These are phyloP conservation scores for Epicauta chinensis DNA, from an alignment of 1,140 invertebrate genomes.

Conservation along the genomic window DNA sequence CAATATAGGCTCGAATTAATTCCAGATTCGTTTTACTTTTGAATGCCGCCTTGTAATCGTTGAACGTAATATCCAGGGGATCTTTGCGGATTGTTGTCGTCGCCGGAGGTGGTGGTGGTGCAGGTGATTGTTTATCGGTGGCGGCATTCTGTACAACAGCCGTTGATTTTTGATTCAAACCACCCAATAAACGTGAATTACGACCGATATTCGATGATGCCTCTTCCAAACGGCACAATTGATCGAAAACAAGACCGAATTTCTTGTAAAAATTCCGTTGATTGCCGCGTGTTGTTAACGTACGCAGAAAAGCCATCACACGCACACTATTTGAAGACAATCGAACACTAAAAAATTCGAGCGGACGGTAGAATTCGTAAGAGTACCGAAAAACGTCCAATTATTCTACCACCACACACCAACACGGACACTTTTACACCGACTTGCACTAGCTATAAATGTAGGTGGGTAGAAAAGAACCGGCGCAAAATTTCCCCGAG, in stretches of 20 bases:
- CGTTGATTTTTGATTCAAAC: constrained; percentile 26
- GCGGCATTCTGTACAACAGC: constrained; percentile 20
- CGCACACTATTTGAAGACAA: not conserved
- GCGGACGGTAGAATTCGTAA: too few relatives aligned
- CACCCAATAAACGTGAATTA: not conserved
- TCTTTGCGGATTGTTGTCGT: constrained; percentile 48
- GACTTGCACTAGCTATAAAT: too few relatives aligned
- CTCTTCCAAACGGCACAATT: constrained; percentile 26
- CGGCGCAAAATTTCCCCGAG: too few relatives aligned
- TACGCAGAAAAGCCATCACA: constrained; percentile 46
- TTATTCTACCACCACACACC: too few relatives aligned
- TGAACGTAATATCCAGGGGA: constrained; percentile 82
- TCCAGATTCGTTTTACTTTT: constrained; percentile 95
- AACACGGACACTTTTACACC: too few relatives aligned
- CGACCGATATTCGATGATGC: constrained; percentile 29
- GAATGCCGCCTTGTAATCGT: constrained; percentile 72
- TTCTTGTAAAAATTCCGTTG: constrained; percentile 36
- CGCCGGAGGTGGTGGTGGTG: not conserved
- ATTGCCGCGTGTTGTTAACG: constrained; percentile 30
- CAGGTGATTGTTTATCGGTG: constrained; percentile 17
- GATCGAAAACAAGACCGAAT: constrained; percentile 31
- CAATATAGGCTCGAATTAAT: constrained; percentile 84
- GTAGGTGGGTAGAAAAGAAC: too few relatives aligned
- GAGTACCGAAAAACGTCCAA: too few relatives aligned
- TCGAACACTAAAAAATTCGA: too few relatives aligned